phyloP scores from a whole-genome alignment of 1,140 invertebrate genomes.

The Drosophila tropicalis region DNA sequence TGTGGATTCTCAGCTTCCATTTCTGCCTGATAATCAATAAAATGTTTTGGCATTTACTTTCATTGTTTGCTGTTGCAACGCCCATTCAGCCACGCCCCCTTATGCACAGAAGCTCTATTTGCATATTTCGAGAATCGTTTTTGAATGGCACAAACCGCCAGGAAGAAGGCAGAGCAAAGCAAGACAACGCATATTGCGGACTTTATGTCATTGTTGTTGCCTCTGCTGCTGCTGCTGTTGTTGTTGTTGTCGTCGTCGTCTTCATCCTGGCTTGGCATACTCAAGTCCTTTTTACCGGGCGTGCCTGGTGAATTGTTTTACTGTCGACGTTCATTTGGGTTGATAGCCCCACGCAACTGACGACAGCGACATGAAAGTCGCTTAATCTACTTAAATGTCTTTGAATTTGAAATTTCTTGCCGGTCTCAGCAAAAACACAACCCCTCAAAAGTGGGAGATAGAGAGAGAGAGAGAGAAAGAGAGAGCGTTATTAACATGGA shows the following conservation, averaged over 20 bases:
- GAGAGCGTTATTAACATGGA: slow-evolving; percentile 77
- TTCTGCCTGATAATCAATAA: slow-evolving; percentile 75
- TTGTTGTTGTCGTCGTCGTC: not conserved
- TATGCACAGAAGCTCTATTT: slow-evolving; percentile 54
- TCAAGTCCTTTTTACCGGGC: slow-evolving; percentile 74
- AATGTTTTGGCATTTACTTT: slow-evolving; percentile 82
- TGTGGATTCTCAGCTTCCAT: slow-evolving; percentile 32
- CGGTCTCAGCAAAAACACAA: slow-evolving; percentile 33
- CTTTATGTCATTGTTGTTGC: slow-evolving; percentile 37
- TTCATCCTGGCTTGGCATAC: slow-evolving; percentile 35
- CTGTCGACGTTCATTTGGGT: slow-evolving; percentile 78
- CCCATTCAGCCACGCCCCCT: slow-evolving; percentile 65
- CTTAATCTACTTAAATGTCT: slow-evolving; percentile 82
- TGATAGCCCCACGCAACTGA: slow-evolving; percentile 57
- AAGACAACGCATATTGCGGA: slow-evolving; percentile 67
- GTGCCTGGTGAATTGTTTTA: slow-evolving; percentile 78
- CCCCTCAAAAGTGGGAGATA: slow-evolving; percentile 5
- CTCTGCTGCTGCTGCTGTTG: not conserved
- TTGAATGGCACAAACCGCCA: slow-evolving; percentile 21
- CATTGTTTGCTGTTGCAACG: slow-evolving; percentile 80
- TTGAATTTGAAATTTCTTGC: slow-evolving; percentile 59
- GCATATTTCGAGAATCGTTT: slow-evolving; percentile 64
- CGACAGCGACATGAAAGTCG: slow-evolving; percentile 72
- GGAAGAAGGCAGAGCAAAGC: slow-evolving; percentile 8
- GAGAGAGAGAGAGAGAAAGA: slow-evolving; percentile 7